Conservation (phyloP, 2,797 vertebrate genomes). For the Sylvia borin region DNA sequence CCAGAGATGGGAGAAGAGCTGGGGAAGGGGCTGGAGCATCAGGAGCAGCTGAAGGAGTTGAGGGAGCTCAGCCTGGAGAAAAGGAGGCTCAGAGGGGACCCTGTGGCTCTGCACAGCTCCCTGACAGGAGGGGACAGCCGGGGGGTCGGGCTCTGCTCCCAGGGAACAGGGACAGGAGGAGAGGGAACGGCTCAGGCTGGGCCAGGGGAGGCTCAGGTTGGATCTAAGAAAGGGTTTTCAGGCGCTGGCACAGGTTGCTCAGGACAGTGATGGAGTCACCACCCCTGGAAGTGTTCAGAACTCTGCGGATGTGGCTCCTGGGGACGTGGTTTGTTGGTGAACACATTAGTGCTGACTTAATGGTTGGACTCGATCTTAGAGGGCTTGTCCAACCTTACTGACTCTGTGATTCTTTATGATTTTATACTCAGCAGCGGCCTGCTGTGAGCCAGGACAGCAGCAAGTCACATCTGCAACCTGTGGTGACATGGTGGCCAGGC, state of each 20-base stretch:
- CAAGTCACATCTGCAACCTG: not conserved
- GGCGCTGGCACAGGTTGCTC: not conserved
- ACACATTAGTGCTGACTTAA: not conserved
- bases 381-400: not conserved
- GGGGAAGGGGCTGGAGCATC: not conserved
- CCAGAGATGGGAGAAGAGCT: not conserved
- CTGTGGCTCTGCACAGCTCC: not conserved
- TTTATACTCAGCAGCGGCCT: not conserved
- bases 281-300: not conserved
- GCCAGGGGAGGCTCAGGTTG: not conserved
- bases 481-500: not conserved
- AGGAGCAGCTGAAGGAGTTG: not conserved
- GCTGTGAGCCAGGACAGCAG: not conserved
- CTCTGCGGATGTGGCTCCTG: not conserved
- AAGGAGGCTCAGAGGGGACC: not conserved
- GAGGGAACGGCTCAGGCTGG: fast-evolving
- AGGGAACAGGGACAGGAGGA: not conserved
- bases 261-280: not conserved
- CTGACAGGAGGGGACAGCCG: fast-evolving
- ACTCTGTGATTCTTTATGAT: not conserved
- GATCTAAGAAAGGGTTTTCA: not conserved
- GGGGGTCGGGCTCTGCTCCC: not conserved
- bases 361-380: not conserved
- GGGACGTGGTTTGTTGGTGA: fast-evolving
- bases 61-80: not conserved